Evolutionary conservation across 2,888 invertebrate genomes (phyloP), one percentile per base, ranked within the genome.

Genomic region (Morinoia aosen): DNA sequence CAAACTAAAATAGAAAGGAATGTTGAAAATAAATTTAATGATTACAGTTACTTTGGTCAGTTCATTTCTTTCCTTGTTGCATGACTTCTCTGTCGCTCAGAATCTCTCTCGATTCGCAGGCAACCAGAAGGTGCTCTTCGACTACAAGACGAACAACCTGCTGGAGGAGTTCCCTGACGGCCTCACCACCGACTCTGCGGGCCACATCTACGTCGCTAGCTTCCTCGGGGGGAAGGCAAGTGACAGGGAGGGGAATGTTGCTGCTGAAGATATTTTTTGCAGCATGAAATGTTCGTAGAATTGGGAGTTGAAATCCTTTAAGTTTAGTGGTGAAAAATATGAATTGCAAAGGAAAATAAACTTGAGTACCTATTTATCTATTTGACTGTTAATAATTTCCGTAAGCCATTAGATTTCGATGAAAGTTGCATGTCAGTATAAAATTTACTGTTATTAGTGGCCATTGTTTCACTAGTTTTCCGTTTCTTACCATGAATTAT

Each of bases 151-250:
- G 19, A 58, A 48, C n/a, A 57, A 57, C 8, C 56, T 95, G 33
- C 39, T 33, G 14, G 25, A 57, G 12, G 61, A 95, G 39, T 58
- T 39, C 25, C 94, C 95, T 96, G 97, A 95, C 97, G 96, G 76
- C 14, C n/a, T 93, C 48, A 57, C 56, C 48, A 56, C 57, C 57
- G 93, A 93, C 57, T 16, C 40, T 11, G 93, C 16, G 48, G 93
- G 93, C 5, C 39, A 93, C 93, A 5, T 93, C 14, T 93, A 57
- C 57, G 93, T 93, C 11, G 93, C 93, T 11, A 56, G 58, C 57
- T 93, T 57, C n/a, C n/a, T 56, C 25, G 93, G 93, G 25, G 33
- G 57, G 57, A 57, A 93, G 93, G 93, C 48, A 56, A 57, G 90
- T 90, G 90, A 7, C 76, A 33, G 10, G 33, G 33, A 33, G 76